Percentiles rank a stretch among this genome's conserved stretches.
Conservation (phyloP, 2,113 vertebrate genomes). For the Coturnix japonica region DNA sequence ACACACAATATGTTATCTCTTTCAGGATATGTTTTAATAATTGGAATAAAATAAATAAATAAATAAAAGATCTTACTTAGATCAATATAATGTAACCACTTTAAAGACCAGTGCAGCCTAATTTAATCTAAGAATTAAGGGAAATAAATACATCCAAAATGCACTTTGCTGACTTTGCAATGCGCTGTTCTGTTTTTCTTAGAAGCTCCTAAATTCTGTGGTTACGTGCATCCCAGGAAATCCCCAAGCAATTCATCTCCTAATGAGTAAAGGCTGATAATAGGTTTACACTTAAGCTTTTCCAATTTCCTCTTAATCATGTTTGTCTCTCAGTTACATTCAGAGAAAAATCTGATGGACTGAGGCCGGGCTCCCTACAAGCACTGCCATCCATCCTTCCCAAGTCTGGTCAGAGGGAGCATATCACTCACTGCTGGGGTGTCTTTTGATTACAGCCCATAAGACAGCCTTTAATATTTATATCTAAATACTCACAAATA, state of each 20-base stretch:
- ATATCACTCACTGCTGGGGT: neutral
- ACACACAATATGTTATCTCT: neutral
- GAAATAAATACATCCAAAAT: neutral
- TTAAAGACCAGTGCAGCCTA: neutral
- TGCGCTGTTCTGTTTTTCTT: rapidly evolving
- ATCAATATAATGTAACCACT: neutral
- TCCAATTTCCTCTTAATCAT: neutral
- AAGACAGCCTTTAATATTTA: neutral
- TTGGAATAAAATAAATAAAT: too few relatives aligned
- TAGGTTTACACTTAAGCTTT: neutral
- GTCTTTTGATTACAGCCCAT: neutral
- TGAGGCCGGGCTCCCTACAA: neutral
- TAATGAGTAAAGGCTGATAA: neutral
- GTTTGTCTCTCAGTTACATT: neutral
- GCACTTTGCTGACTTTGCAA: neutral
- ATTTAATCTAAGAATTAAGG: neutral
- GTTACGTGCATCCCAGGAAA: neutral
- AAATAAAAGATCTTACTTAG: neutral
- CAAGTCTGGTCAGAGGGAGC: neutral
- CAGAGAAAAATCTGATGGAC: neutral
- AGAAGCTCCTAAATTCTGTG: neutral
- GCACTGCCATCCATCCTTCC: neutral
- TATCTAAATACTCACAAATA: neutral
- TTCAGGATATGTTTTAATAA: neutral
- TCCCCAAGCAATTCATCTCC: neutral